Base-by-base conservation (phyloP, 2,113 vertebrate genomes). In the Thamnophis sirtalis region DNA sequence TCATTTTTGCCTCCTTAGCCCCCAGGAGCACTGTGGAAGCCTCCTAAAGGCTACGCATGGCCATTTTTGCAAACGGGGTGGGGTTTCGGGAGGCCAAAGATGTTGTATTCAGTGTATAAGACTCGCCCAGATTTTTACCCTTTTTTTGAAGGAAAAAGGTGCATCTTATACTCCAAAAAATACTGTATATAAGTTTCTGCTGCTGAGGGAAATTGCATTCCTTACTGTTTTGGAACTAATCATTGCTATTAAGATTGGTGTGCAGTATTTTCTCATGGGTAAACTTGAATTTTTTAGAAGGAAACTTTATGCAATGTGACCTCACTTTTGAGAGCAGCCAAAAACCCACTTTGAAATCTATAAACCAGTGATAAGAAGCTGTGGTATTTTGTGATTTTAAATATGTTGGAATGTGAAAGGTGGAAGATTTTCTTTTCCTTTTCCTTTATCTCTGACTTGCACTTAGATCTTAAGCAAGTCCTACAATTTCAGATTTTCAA, bases 181-280 rank as follows among this genome's bases (percentile, higher is more conserved):
- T 43, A 43, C 3, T 1, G 3, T 43, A 95, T 94, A 95, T 92
- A 93, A 91, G 51, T 94, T 94, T 93, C 94, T 93, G 56, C 90
- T 96, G 95, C 54, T 92, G 28, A 95, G 95, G 92, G 93, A 95
- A 87, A 95, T 86, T 60, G 50, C 56, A 96, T 95, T 93, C 19
- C 93, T n/a, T 33, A 24, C 63, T 63, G 92, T 87, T 26, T 87
- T 95, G 95, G 89, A 90, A 93, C 96, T 94, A 94, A 26, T 90
- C 87, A 80, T 5, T 17, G 0, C 33, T 84, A 28, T 87, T 58
- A 73, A 73, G 94, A 93, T 95, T 92, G 94, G 60, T 68, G 58
- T 95, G n/a, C 90, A 94, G 89, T 96, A 91, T 53, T 80, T 88
- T 48, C n/a, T 93, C 94, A 90, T 90, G 58, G 88, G 38, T 90